phyloP scores from a whole-genome alignment of 2,888 invertebrate genomes.

The Catonia carolina region DNA sequence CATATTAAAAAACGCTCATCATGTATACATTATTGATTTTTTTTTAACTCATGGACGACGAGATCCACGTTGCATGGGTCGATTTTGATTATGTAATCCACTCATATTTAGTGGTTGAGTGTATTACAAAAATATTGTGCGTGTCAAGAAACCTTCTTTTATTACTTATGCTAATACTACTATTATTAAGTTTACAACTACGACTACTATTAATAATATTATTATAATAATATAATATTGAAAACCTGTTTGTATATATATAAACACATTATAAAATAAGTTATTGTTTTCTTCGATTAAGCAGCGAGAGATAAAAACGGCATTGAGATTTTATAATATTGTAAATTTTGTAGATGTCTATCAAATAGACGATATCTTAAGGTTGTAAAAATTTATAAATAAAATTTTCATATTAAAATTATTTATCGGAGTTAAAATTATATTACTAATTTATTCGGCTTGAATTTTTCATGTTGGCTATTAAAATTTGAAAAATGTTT shows the following conservation, averaged over 20 bases:
- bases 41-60: too few relatives aligned
- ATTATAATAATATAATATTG: constrained; percentile 30
- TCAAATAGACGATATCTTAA: constrained; percentile 30
- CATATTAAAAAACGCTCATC: too few relatives aligned
- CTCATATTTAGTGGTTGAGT: too few relatives aligned
- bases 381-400: constrained; percentile 14
- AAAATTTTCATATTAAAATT: constrained; percentile 11
- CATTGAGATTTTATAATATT: constrained; percentile 26
- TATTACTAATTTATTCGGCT: constrained; percentile 13
- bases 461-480: constrained; percentile 11
- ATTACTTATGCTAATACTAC: too few relatives aligned
- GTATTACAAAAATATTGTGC: too few relatives aligned
- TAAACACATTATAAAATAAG: not conserved
- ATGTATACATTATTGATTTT: too few relatives aligned
- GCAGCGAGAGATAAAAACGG: constrained; percentile 30
- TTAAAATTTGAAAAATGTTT: constrained; percentile 8
- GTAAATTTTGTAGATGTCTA: constrained; percentile 26
- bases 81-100: too few relatives aligned
- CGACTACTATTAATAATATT: too few relatives aligned
- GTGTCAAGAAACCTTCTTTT: too few relatives aligned
- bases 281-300: constrained; percentile 11
- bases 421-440: constrained; percentile 14
- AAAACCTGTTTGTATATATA: constrained; percentile 32
- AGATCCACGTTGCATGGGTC: too few relatives aligned
- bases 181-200: too few relatives aligned